Conservation (phyloP, 2,113 vertebrate species). For the Cacatua alba region DNA sequence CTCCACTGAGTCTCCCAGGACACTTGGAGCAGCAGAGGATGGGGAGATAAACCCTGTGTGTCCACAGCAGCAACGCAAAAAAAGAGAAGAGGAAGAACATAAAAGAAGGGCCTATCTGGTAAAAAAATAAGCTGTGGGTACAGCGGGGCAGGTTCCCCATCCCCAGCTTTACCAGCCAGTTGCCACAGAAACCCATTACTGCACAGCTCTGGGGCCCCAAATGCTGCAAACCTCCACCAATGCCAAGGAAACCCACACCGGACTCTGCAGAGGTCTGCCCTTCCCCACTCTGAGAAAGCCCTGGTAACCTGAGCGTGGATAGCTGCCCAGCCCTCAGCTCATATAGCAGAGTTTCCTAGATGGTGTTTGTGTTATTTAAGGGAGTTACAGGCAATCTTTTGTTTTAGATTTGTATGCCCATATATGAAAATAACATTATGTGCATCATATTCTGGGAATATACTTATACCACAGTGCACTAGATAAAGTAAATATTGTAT, state of each 20-base stretch:
- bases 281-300: neutral
- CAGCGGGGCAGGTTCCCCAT: neutral
- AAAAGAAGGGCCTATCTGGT: neutral
- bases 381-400: neutral
- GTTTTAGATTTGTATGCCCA: neutral
- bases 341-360: fast-evolving
- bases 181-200: neutral
- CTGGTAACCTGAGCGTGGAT: fast-evolving
- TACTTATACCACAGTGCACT: fast-evolving
- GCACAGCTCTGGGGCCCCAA: neutral
- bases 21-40: neutral
- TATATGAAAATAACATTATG: neutral
- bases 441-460: neutral
- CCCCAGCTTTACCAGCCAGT: neutral
- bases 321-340: neutral
- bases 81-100: neutral
- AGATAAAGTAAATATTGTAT: neutral
- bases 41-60: neutral
- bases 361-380: fast-evolving
- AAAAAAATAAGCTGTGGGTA: neutral
- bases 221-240: neutral
- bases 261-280: neutral
- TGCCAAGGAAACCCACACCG: fast-evolving
- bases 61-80: neutral
- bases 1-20: neutral